phyloP scores from a whole-genome alignment of 2,888 invertebrate genomes.

The Philhelius pedissequus region DNA sequence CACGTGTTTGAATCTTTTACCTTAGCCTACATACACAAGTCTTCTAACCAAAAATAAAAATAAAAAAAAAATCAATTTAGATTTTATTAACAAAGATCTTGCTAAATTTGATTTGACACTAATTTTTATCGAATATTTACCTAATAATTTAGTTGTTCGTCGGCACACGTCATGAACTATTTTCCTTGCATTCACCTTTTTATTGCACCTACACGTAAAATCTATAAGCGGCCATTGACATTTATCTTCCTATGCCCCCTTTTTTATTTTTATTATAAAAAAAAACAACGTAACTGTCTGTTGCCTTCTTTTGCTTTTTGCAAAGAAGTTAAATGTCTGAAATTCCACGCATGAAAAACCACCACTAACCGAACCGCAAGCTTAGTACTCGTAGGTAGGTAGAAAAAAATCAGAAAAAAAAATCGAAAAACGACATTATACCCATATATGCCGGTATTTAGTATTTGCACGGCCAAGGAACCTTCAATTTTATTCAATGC shows the following conservation, averaged over 20 bases:
- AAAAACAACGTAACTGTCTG: constrained; percentile 16
- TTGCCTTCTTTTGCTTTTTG: constrained; percentile 16
- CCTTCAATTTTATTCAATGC: constrained; percentile 43
- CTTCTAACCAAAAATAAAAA: too few species aligned
- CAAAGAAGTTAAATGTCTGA: constrained; percentile 24
- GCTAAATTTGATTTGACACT: background rate
- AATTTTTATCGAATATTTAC: background rate
- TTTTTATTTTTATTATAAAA: background rate
- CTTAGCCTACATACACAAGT: background rate
- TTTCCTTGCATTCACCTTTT: background rate
- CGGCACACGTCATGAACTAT: background rate
- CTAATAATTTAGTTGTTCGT: background rate
- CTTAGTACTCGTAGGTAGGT: too few species aligned
- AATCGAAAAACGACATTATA: constrained; percentile 4
- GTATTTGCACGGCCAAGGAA: constrained; percentile 32
- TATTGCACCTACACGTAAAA: background rate
- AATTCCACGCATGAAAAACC: constrained; percentile 48
- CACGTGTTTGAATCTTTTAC: background rate
- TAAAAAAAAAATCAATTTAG: background rate
- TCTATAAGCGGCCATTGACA: constrained; percentile 20
- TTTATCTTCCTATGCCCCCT: constrained; percentile 5
- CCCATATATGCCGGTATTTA: constrained; percentile 1
- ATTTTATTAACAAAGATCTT: background rate
- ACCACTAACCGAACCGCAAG: constrained; percentile 13
- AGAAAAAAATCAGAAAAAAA: constrained; percentile 6